Base-by-base conservation (phyloP, 1,140 invertebrate genomes). In the Cardiocondyla obscurior region DNA sequence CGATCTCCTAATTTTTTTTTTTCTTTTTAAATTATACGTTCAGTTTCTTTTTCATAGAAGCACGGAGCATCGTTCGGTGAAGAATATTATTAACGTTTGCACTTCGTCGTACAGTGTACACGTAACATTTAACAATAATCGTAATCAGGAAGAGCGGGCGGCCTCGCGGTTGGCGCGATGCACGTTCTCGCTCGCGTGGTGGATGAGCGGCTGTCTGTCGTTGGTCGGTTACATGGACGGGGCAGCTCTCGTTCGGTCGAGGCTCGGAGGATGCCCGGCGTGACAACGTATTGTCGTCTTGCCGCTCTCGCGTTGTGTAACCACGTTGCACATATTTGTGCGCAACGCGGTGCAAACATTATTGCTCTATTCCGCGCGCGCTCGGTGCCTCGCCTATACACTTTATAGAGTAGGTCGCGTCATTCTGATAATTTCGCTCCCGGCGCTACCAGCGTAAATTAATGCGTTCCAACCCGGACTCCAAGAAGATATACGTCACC, bases 271-370 rank as follows among this genome's bases (percentile, higher is more conserved):
- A 67, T n/a, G 33, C 67, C 7, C 36, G 25, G 19, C 72, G 55
- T 30, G 72, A 30, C 62, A 25, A 30, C 62, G 36, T 25, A 53
- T 79, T 55, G 62, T 67, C 62, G 46, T 39, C 33, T 19, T 44
- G 16, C 46, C 33, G 33, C 19, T 28, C 57, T 36, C 39, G 36
- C 33, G 60, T 79, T 79, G 74, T 55, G 62, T 42, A 79, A 79
- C 57, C 33, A 55, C 46, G 25, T 77, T 22, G 39, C 39, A 62
- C 25, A 22, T 69, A 79, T 67, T 79, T 79, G 62, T 55, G n/a
- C n/a, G n/a, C n/a, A 79, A 30, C 60, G 16, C 74, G 60, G 14
- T 49, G 58, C 73, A 44, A 22, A 53, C 22, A 39, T 79, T 67
- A 53, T 77, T 79, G 49, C 22, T 77, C 16, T 33, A 28, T 77